These are phyloP conservation scores for Sweltsa coloradensis DNA, from an alignment of 1,140 invertebrate genomes.

Conservation along the genomic window DNA sequence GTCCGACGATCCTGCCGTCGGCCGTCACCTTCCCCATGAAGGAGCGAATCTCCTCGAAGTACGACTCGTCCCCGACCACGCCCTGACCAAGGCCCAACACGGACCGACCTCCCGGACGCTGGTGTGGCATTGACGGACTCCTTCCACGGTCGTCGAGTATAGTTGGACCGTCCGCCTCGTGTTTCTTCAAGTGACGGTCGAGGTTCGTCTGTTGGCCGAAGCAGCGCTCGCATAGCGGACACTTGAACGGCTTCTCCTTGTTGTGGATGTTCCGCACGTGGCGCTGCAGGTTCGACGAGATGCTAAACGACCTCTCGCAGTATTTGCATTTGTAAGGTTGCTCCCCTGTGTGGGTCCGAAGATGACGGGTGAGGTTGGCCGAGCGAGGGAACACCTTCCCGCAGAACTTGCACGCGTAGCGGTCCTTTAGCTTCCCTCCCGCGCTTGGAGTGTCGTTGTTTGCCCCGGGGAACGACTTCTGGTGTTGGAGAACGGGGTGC, in stretches of 20 bases:
- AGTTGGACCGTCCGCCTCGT: constrained; percentile 79
- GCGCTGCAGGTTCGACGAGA: constrained; percentile 95
- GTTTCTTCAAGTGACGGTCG: constrained; percentile 94
- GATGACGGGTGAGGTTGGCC: constrained; percentile 91
- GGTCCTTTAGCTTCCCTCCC: constrained; percentile 60
- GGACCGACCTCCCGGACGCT: constrained; percentile 24
- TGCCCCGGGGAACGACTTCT: constrained; percentile 31
- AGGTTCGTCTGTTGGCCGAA: constrained; percentile 98
- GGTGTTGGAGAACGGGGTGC: constrained; percentile 24
- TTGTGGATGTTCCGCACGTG: constrained; percentile 99
- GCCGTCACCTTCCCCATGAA: constrained; percentile 86
- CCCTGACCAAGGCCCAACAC: constrained; percentile 41
- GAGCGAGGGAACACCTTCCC: constrained; percentile 97
- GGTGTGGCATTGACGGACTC: not conserved
- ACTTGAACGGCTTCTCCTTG: constrained; percentile 85
- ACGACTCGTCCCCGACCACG: constrained; percentile 55
- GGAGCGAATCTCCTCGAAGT: constrained; percentile 85
- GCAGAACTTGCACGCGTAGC: constrained; percentile 97
- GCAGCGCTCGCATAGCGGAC: constrained; percentile 74
- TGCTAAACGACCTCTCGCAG: constrained; percentile 96
- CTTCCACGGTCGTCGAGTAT: constrained; percentile 45
- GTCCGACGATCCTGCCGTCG: constrained; percentile 26
- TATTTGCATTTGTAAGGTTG: constrained; percentile 97
- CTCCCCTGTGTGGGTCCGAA: constrained; percentile 96
- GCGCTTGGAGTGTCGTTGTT: constrained; percentile 23